Conservation (phyloP, 2,888 invertebrate genomes). For the Meloe dianella region DNA sequence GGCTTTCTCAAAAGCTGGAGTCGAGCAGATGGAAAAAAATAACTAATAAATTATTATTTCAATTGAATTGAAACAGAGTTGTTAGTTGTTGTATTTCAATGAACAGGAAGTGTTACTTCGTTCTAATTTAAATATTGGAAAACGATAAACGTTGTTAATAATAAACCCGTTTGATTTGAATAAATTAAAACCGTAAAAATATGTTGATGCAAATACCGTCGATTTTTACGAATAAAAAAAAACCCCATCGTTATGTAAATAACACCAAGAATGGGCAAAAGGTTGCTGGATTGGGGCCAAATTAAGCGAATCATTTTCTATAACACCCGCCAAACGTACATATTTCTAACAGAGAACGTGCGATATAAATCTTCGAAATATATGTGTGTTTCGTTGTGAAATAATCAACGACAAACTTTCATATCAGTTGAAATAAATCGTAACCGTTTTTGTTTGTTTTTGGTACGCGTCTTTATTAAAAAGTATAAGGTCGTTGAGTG, state of each 20-base stretch:
- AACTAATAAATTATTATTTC: background rate
- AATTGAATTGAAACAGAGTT: too few species aligned
- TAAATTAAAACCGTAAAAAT: constrained; percentile 5
- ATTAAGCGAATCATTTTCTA: too few species aligned
- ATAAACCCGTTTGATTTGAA: constrained; percentile 9
- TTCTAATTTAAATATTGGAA: background rate
- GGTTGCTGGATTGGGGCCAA: too few species aligned
- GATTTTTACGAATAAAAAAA: background rate
- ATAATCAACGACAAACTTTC: too few species aligned
- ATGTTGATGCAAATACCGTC: background rate
- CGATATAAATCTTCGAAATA: too few species aligned
- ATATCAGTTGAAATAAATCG: background rate
- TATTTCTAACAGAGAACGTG: too few species aligned
- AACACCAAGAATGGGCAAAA: background rate
- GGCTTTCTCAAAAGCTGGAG: background rate
- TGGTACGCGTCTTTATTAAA: constrained; percentile 7
- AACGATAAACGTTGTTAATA: constrained; percentile 3
- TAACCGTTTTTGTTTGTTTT: background rate
- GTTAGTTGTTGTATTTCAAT: background rate
- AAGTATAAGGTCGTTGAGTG: constrained; percentile 49
- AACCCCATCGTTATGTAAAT: background rate
- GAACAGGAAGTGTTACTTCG: constrained; percentile 1
- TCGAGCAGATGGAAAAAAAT: too few species aligned
- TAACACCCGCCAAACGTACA: too few species aligned
- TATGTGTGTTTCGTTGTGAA: too few species aligned